Conservation (phyloP, 2,888 invertebrate genomes). For the Lomographa bimaculata region DNA sequence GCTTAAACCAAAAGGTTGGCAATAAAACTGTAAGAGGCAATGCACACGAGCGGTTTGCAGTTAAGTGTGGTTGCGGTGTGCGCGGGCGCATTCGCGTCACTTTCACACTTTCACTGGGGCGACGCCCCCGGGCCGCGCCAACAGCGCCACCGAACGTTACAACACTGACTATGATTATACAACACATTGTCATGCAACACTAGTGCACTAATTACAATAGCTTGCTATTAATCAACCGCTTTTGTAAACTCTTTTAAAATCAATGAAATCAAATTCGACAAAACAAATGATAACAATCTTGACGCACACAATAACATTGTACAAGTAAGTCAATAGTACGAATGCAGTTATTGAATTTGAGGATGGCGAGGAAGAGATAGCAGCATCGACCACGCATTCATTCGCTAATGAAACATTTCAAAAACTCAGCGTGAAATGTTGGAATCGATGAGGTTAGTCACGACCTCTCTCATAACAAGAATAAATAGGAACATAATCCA, state of each 20-base stretch:
- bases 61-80: slow-evolving; percentile 34
- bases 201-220: slow-evolving; percentile 32
- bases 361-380: slow-evolving; percentile 13
- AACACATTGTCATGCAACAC: slow-evolving; percentile 51
- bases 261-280: background rate
- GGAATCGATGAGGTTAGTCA: slow-evolving; percentile 47
- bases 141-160: slow-evolving; percentile 58
- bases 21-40: slow-evolving; percentile 43
- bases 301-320: slow-evolving; percentile 2
- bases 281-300: background rate
- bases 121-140: slow-evolving; percentile 64
- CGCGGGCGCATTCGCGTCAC: slow-evolving; percentile 74
- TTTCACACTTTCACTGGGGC: slow-evolving; percentile 83
- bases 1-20: slow-evolving; percentile 34
- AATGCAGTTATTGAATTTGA: slow-evolving; percentile 22
- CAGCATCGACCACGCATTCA: slow-evolving; percentile 16
- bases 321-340: no score
- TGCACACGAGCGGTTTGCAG: slow-evolving; percentile 32
- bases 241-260: background rate
- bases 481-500: slow-evolving; percentile 51
- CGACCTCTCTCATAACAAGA: slow-evolving; percentile 43
- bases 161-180: slow-evolving; percentile 76
- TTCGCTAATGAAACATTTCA: slow-evolving; percentile 30
- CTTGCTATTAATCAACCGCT: slow-evolving; percentile 20
- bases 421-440: slow-evolving; percentile 40